These are phyloP conservation scores for Collichthys lucidus DNA, from an alignment of 2,113 vertebrate genomes.

Conservation along the genomic window DNA sequence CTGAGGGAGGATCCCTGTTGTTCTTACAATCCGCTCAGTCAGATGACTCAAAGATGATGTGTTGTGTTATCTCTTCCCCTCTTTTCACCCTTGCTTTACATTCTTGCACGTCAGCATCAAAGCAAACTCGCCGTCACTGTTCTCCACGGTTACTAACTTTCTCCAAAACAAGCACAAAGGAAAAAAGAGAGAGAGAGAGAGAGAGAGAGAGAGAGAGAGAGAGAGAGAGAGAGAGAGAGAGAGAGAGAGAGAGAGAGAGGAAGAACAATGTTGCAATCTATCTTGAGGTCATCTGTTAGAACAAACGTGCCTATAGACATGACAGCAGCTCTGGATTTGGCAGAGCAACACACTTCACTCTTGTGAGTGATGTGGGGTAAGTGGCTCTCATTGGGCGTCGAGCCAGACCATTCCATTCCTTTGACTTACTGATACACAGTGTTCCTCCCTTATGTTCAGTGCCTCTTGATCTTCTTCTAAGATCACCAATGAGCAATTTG, in stretches of 20 bases:
- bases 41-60: constrained; percentile 48
- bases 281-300: constrained; percentile 54
- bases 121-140: background rate
- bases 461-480: constrained; percentile 73
- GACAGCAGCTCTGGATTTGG: constrained; percentile 46
- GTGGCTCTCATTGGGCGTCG: constrained; percentile 55
- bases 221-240: no score
- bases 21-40: constrained; percentile 30
- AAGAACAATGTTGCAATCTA: constrained; percentile 36
- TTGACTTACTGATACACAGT: constrained; percentile 54
- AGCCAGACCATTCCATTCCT: constrained; percentile 73
- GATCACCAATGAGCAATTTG: constrained; percentile 76
- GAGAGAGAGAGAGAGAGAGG: background rate
- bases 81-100: constrained; percentile 28
- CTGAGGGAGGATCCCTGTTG: constrained; percentile 43
- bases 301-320: constrained; percentile 36
- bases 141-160: constrained; percentile 11
- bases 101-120: constrained; percentile 34
- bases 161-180: constrained; percentile 10
- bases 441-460: constrained; percentile 56
- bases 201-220: no score
- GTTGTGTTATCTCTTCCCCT: background rate
- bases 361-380: constrained; percentile 59
- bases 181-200: no score
- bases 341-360: constrained; percentile 46